A percentile compares a stretch with the other conserved stretches of the same genome.
These are phyloP conservation scores for Origma solitaria DNA, from an alignment of 2,113 vertebrate species.

Conservation along the genomic window DNA sequence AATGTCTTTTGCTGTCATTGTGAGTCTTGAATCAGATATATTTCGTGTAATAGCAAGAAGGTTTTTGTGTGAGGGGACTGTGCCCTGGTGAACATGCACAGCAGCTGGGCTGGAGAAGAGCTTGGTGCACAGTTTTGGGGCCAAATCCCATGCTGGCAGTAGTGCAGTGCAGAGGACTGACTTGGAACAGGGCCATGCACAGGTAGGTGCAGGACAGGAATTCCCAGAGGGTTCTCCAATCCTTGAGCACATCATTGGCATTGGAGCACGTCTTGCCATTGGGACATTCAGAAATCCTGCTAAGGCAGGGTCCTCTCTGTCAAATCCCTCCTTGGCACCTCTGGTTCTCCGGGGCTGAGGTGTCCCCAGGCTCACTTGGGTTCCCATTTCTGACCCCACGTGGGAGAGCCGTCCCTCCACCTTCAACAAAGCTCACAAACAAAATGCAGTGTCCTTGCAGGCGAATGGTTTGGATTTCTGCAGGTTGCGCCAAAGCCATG, in stretches of 20 bases:
- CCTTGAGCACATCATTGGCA: background rate
- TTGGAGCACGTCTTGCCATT: background rate
- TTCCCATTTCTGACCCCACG: accelerated
- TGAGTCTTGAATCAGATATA: background rate
- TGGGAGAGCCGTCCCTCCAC: background rate
- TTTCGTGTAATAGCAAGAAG: background rate
- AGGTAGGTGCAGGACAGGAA: background rate
- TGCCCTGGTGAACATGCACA: background rate
- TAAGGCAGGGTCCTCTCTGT: background rate
- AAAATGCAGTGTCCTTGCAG: background rate
- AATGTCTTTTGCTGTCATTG: background rate
- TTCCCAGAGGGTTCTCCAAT: background rate
- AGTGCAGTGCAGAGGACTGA: background rate
- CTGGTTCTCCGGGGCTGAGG: accelerated
- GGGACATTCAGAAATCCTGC: background rate
- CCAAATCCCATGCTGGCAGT: background rate
- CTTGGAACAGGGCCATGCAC: background rate
- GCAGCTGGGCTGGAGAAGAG: background rate
- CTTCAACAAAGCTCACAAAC: background rate
- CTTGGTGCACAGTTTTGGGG: background rate
- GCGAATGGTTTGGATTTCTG: background rate
- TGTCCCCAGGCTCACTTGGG: background rate
- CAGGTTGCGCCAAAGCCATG: background rate
- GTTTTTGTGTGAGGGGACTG: background rate
- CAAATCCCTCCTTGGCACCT: background rate